A percentile compares a stretch with the other conserved stretches of the same genome.
These are phyloP conservation scores for Odocoileus hemionus DNA, from an alignment of 2,113 vertebrate species.

Conservation along the genomic window DNA sequence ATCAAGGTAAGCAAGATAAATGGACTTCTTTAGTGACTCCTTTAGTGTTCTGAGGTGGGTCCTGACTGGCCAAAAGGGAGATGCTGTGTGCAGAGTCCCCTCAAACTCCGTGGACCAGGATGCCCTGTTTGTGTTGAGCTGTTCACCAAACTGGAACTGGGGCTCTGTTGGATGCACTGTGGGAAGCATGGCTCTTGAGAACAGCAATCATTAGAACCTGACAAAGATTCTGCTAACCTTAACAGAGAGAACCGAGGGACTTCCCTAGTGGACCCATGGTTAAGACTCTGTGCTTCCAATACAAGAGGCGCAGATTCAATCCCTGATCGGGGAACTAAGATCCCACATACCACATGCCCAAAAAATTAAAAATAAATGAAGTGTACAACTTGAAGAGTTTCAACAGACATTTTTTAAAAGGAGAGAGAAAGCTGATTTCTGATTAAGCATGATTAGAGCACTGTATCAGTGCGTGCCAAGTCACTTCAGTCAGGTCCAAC, in stretches of 20 bases:
- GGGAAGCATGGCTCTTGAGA: not conserved
- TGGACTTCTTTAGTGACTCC: not conserved
- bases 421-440: not conserved
- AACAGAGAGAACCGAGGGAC: not conserved
- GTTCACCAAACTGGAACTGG: not conserved
- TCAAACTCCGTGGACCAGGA: not conserved
- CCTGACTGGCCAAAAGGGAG: not conserved
- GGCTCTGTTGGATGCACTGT: not conserved
- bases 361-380: not conserved
- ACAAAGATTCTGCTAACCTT: not conserved
- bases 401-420: not conserved
- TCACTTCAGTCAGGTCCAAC: not conserved
- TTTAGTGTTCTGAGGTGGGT: not conserved
- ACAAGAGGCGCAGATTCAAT: not conserved
- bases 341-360: not conserved
- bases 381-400: not conserved
- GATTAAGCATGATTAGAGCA: not conserved
- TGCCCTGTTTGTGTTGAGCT: not conserved
- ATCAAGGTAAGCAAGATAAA: not conserved
- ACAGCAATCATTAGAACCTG: not conserved
- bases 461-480: not conserved
- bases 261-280: not conserved
- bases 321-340: not conserved
- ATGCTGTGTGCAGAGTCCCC: not conserved
- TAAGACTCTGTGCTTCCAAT: not conserved